Base-by-base conservation (phyloP, 2,113 vertebrate genomes). In the Scolopax mira region DNA sequence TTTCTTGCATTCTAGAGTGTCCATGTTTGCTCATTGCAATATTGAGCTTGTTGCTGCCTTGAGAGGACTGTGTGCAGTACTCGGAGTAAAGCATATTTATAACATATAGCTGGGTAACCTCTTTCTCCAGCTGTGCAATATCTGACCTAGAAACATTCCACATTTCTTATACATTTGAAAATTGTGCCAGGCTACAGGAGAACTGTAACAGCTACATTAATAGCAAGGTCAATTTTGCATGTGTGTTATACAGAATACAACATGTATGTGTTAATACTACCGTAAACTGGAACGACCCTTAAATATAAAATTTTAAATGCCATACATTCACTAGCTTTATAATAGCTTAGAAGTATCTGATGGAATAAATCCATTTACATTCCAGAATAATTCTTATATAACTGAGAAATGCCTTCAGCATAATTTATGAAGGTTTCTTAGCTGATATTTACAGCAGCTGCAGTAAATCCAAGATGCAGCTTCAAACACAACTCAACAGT, bases 351-450 rank as follows among this genome's bases (percentile, higher is more conserved):
- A 57, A 74, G 44, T 27, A 44, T 42, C 37, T 74, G 74, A 60
- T 75, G 72, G 73, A 44, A 88, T 66, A 39, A 52, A 70, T 14
- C 62, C 3, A 67, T 77, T 72, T 85, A 55, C 13, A 9, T 8
- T 37, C 21, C 88, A 62, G 49, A 71, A 89, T 62, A 78, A 81
- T 83, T 82, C 54, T 79, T 93, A 55, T 46, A 66, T 70, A 93
- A 84, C 33, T 46, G 62, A 92, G 70, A 78, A 92, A 85, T 54
- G 65, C 93, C 91, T 91, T 89, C 88, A 92, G 90, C 92, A 96
- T 95, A 89, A 97, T 94, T 91, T 93, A 90, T 85, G 82, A 87
- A 71, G 66, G 81, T 58, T 95, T 89, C 66, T 94, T 87, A 83
- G 74, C 62, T 93, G 91, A 75, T 94, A 82, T 94, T 96, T 96